phyloP scores from a whole-genome alignment of 30 jellyfish, hydroid and myxozoan genomes.

The Rhopilema esculentum region DNA sequence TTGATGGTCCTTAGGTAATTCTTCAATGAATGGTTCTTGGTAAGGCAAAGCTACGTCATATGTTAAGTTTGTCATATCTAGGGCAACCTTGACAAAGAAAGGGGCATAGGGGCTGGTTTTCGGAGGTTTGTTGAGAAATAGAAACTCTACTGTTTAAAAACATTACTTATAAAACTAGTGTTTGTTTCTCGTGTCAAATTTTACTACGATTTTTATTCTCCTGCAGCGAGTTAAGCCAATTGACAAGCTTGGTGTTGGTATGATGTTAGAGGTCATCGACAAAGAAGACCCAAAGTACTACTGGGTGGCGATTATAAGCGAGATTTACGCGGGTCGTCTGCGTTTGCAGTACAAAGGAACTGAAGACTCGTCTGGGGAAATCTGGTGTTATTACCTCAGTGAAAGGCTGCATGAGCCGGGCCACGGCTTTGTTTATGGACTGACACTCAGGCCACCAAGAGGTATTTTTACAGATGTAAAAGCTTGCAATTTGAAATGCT shows the following conservation, averaged over 20 bases:
- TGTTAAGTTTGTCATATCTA: too few species aligned
- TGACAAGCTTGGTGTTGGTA: slow-evolving; percentile 87
- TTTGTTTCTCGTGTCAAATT: too few species aligned
- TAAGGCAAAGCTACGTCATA: too few species aligned
- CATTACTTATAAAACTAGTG: too few species aligned
- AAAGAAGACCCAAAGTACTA: slow-evolving; percentile 85
- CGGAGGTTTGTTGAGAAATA: too few species aligned
- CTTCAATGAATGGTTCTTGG: too few species aligned
- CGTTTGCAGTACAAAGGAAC: slow-evolving; percentile 91
- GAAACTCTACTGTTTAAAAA: too few species aligned
- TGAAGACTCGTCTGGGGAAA: slow-evolving; percentile 81
- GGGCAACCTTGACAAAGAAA: too few species aligned
- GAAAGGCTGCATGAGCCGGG: slow-evolving; percentile 86
- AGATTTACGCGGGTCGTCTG: slow-evolving; percentile 89
- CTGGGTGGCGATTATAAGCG: slow-evolving; percentile 93
- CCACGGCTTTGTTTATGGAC: slow-evolving; percentile 78
- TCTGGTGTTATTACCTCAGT: slow-evolving; percentile 87
- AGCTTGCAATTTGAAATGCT: neutral
- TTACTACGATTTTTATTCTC: neutral
- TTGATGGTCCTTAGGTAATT: too few species aligned
- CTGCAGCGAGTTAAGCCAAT: slow-evolving; percentile 83
- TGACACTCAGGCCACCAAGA: slow-evolving; percentile 92
- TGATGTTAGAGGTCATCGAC: slow-evolving; percentile 87
- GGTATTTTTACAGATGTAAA: slow-evolving; percentile 45
- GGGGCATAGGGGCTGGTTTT: too few species aligned